These are phyloP conservation scores for Eulemur macaco DNA, from an alignment of 2,113 vertebrate genomes.

Conservation along the genomic window DNA sequence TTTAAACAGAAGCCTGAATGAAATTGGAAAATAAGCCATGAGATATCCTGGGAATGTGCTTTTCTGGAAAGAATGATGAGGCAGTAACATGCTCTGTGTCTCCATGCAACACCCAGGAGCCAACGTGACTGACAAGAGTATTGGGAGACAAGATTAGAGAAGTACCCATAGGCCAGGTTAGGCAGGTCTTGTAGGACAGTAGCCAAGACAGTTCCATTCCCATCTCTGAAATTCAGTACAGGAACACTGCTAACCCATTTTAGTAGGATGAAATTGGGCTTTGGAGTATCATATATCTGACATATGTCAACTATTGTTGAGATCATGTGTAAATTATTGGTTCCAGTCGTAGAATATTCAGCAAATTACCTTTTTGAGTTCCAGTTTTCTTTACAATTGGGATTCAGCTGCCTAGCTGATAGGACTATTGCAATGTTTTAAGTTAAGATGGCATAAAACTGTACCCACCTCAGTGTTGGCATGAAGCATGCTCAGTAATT, in stretches of 20 bases:
- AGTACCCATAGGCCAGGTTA: background rate
- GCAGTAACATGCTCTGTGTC: background rate
- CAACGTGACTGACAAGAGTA: background rate
- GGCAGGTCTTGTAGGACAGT: background rate
- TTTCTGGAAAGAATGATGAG: background rate
- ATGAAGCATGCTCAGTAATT: background rate
- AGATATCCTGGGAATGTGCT: background rate
- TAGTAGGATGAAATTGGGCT: background rate
- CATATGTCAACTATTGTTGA: background rate
- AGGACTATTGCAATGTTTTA: background rate
- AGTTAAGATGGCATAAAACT: background rate
- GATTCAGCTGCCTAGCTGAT: background rate
- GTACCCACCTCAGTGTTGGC: background rate
- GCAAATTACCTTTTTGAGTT: background rate
- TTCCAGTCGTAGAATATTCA: conserved; percentile 1
- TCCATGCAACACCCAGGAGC: background rate
- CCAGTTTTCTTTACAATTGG: background rate
- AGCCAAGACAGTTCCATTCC: background rate
- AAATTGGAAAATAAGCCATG: background rate
- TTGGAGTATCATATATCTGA: background rate
- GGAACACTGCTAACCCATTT: background rate
- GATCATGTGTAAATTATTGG: background rate
- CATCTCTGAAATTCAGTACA: background rate
- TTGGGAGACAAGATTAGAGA: background rate
- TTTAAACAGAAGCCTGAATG: background rate